Base-by-base conservation (phyloP, 2,888 invertebrate species). In the Drosophila austrosaltans region DNA sequence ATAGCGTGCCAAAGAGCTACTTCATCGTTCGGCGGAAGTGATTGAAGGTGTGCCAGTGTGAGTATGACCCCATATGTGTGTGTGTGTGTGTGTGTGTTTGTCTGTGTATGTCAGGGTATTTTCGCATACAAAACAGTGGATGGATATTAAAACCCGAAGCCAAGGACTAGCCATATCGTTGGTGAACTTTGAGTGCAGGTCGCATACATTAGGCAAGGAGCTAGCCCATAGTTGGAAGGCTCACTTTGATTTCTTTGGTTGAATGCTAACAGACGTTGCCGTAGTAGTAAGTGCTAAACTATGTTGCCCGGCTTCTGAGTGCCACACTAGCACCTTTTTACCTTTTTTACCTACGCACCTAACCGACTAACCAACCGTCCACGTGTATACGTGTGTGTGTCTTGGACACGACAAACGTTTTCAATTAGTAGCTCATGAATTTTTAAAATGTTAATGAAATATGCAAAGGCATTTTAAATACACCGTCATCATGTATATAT, bases 1-100 rank as follows among this genome's bases (percentile, higher is more conserved):
- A 91, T 91, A 86, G 91, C 91, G 91, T 91, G 91, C 90, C 87
- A 91, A 91, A 87, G 90, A 85, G 91, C 91, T 90, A 91, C 91
- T 91, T 91, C 87, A 90, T 84, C 91, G 90, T 90, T 88, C 88
- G 86, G 81, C 91, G 91, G 91, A 91, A 91, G 91, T 91, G 91
- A 91, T 91, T 91, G 91, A 91, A 89, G 89, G 89, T 87, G 88
- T 84, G 82, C 75, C 74, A 75, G 67, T 72, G 71, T 87, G 62
- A 63, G 63, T 76, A 63, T 59, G 54, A 62, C 22, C 60, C 36
- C 32, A 30, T 3, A 58, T 58, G n/a, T 60, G 32, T 48, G 36
- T 57, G 56, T 65, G 39, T 58, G 54, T 66, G 65, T 66, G 56
- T 65, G 39, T 58, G 54, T 66, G 65, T 66, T 54, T 58, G 30